Evolutionary conservation across 1,140 invertebrate species (phyloP), one percentile per base, ranked within the genome.

Genomic region (Heliconius hermathena): DNA sequence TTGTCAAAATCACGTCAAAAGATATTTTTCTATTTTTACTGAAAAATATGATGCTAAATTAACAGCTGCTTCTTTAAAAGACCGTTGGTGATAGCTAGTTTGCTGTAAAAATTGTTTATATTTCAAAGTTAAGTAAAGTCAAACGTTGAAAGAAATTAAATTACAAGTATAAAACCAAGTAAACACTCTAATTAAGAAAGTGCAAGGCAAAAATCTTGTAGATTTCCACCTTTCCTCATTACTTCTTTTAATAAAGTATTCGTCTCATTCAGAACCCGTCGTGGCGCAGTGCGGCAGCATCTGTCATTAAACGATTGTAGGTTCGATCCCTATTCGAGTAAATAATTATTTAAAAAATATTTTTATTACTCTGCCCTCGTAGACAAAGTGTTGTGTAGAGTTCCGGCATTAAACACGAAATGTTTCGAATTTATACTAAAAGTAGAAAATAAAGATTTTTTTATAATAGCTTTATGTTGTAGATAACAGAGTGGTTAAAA

Each of bases 181-280:
- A 60, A 80, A 78, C 60, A 78, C 26, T 49, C 70, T 80, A 80
- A 80, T 80, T 80, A 76, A 71, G 78, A 73, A 80, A 80, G 60
- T 76, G 78, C 74, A 76, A 76, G 78, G 49, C 22, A 46, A 22
- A 74, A 78, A 78, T 74, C 77, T 78, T 78, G 52, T 72, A 29
- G n/a, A 18, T 74, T 60, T 49, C 26, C 11, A n/a, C 77, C 60
- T 74, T 74, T 49, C 46, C 72, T 46, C 72, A 36, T 52, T 72
- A 73, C 54, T 73, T 71, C n/a, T 73, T 66, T 74, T 70, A 70
- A 41, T 29, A 46, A 41, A 71, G 22, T 29, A 16, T 66, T 66
- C 60, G 60, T 66, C 13, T 26, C 13, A 26, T 66, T 66, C n/a
- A 5, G 0, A 16, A 29, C 26, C 4, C 20, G 8, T 54, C 52